Evolutionary conservation across 2,113 vertebrate genomes (phyloP).

Genomic region (Castor canadensis): DNA sequence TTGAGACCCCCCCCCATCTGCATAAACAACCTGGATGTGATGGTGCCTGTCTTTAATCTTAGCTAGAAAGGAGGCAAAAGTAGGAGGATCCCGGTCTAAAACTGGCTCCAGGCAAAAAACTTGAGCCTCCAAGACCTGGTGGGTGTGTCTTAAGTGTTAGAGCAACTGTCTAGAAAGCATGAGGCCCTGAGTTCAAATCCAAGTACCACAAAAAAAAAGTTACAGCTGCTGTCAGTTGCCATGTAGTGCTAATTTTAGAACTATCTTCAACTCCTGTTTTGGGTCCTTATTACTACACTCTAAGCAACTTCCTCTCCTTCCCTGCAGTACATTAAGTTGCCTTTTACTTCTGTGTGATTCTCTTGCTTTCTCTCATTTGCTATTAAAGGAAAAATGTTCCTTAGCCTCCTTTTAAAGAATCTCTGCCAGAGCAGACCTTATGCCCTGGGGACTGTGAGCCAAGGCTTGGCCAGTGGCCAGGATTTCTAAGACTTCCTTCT

Average conservation of each 20-base stretch:
- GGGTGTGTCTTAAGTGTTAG: too few relatives aligned
- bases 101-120: too few relatives aligned
- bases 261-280: background rate
- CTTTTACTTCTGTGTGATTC: background rate
- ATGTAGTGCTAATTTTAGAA: constrained; percentile 22
- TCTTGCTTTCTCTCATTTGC: background rate
- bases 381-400: constrained; percentile 24
- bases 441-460: background rate
- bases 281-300: background rate
- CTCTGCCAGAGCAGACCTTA: background rate
- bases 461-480: constrained; percentile 23
- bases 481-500: constrained; percentile 47
- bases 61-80: too few relatives aligned
- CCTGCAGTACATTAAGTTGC: background rate
- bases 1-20: too few relatives aligned
- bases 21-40: too few relatives aligned
- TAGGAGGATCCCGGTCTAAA: too few relatives aligned
- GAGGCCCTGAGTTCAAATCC: too few relatives aligned
- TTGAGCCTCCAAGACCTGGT: too few relatives aligned
- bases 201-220: too few relatives aligned
- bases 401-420: constrained; percentile 12
- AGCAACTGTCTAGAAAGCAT: too few relatives aligned
- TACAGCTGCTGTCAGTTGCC: too few relatives aligned
- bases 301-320: background rate
- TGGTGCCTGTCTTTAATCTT: too few relatives aligned